Evolutionary conservation across 2,888 invertebrate genomes (phyloP), one percentile per base, ranked within the genome.

Genomic region (Germaria angustata): DNA sequence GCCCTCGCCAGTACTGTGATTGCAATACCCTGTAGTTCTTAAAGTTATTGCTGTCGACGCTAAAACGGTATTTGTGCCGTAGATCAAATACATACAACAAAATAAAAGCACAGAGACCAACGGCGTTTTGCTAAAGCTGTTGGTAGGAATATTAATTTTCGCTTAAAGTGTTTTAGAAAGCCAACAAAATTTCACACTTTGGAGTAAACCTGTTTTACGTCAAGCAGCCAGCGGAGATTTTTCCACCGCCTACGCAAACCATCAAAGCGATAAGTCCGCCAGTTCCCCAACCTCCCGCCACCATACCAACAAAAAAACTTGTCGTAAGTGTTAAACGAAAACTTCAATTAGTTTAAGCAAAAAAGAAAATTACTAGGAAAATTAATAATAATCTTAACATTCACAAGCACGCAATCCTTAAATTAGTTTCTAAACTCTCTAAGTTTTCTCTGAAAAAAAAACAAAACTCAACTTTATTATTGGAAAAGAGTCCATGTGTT

Each of bases 191-290:
- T 91, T 91, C 90, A 89, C 91, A 91, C 90, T 91, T 91, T 90
- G 91, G 91, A 91, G 90, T 91, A 89, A 91, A 91, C 89, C 89
- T 91, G 89, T 91, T 91, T 88, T 91, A 91, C 90, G 90, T 91
- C 86, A 91, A 91, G 88, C 91, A 90, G 89, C 90, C 90, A 89
- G 90, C 89, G 90, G 90, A 90, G 88, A 89, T 90, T 88, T 90
- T 90, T 89, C 89, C 88, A 86, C 89, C 90, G 89, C 88, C 88
- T 87, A 87, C 89, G 89, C 91, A 90, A 89, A 89, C 91, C 87
- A 89, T 91, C 87, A 91, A 91, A 88, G 90, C 90, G 87, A 90
- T 90, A 87, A 90, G 89, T 90, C 89, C 90, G 86, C 89, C 89
- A 87, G 89, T 88, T 85, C 86, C 87, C 87, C 86, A 88, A 85